A percentile compares a stretch with the other conserved stretches of the same genome.
Conservation (phyloP, 1,140 invertebrate species). For the Steinernema feltiae region DNA sequence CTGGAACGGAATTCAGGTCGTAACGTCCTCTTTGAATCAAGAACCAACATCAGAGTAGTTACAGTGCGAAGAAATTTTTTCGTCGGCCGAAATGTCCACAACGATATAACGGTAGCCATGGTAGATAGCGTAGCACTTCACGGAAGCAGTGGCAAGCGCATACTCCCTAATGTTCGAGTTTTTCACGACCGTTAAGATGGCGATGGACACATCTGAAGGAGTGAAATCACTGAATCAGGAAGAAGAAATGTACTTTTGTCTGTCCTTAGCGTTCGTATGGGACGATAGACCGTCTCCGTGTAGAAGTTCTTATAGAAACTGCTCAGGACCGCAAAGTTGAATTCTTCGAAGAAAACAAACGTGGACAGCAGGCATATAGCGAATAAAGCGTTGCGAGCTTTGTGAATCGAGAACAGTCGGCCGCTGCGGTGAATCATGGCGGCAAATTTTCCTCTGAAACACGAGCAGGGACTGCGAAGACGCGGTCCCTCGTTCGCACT, state of each 20-base stretch:
- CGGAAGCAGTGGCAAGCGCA: slow-evolving; percentile 21
- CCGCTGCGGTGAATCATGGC: not conserved
- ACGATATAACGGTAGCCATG: slow-evolving; percentile 22
- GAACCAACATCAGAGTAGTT: slow-evolving; percentile 29
- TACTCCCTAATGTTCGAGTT: slow-evolving; percentile 8
- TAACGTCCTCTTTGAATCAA: not conserved
- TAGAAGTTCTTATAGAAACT: slow-evolving; percentile 19
- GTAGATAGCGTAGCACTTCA: slow-evolving; percentile 23
- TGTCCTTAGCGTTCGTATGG: slow-evolving; percentile 18
- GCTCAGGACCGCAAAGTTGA: slow-evolving; percentile 18
- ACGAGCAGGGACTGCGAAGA: too few species aligned
- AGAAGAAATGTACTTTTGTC: not conserved
- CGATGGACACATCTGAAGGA: slow-evolving; percentile 16
- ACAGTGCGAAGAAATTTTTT: not conserved
- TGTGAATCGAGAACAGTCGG: not conserved
- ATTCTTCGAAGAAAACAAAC: slow-evolving; percentile 18
- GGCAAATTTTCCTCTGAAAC: not conserved
- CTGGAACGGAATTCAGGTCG: slow-evolving; percentile 19
- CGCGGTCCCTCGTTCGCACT: too few species aligned
- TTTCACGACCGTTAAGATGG: slow-evolving; percentile 23
- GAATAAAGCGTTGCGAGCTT: not conserved
- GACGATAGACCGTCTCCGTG: slow-evolving; percentile 7
- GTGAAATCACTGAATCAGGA: not conserved
- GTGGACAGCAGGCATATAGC: not conserved
- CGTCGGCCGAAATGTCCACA: not conserved